Conservation (phyloP, 2,113 vertebrate species). For the Corynorhinus townsendii region DNA sequence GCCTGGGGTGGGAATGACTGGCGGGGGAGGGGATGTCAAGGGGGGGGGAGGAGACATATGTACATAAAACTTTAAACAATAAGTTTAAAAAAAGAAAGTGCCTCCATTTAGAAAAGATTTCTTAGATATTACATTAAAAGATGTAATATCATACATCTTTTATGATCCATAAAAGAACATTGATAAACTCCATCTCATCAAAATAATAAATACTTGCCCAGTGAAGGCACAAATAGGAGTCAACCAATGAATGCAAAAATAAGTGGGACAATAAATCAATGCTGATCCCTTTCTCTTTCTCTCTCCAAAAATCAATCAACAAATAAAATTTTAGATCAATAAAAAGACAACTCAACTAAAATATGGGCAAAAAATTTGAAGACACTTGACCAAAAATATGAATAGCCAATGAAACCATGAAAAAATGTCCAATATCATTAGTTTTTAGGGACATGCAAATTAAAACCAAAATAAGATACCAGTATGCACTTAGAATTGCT, state of each 20-base stretch:
- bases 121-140: not conserved
- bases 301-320: not conserved
- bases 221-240: not conserved
- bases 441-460: not conserved
- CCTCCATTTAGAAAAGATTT: not conserved
- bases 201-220: not conserved
- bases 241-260: not conserved
- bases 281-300: not conserved
- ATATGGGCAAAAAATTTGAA: not conserved
- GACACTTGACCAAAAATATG: not conserved
- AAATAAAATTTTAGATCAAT: not conserved
- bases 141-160: too few relatives aligned
- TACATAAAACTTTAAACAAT: too few relatives aligned
- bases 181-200: not conserved
- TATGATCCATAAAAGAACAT: not conserved
- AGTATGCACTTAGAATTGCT: not conserved
- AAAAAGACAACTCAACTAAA: not conserved
- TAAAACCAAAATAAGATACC: not conserved
- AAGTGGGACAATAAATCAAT: not conserved
- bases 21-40: too few relatives aligned
- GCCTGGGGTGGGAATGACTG: too few relatives aligned
- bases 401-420: not conserved
- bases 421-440: not conserved
- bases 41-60: too few relatives aligned
- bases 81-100: not conserved